A percentile compares a stretch with the other conserved stretches of the same genome.
Evolutionary conservation across 2,888 invertebrate genomes (phyloP).

Genomic region (Clostera curtula): DNA sequence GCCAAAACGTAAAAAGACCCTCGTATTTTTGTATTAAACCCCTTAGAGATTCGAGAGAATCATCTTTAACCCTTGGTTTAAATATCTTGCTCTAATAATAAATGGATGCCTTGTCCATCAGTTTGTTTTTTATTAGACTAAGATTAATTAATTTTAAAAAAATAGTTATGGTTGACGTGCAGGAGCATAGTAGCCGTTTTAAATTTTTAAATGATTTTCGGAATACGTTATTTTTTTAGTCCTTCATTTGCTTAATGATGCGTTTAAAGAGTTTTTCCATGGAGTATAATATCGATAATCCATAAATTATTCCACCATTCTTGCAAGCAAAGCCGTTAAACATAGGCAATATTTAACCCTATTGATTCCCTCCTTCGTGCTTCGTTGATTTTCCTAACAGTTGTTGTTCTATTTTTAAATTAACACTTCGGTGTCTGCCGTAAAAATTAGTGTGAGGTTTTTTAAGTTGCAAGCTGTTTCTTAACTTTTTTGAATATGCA

Average conservation of each 20-base stretch:
- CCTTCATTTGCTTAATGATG: too few relatives aligned
- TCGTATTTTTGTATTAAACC: slow-evolving; percentile 52
- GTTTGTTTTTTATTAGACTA: slow-evolving; percentile 5
- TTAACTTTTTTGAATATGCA: slow-evolving; percentile 15
- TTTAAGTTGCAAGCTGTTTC: slow-evolving; percentile 16
- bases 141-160: not conserved
- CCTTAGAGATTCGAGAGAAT: slow-evolving; percentile 53
- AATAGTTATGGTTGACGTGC: too few relatives aligned
- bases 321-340: slow-evolving; percentile 8
- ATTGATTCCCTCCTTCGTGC: slow-evolving; percentile 46
- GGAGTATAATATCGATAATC: too few relatives aligned
- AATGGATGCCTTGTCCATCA: slow-evolving; percentile 5
- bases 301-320: slow-evolving; percentile 7
- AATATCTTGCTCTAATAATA: slow-evolving; percentile 25
- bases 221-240: too few relatives aligned
- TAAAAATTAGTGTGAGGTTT: slow-evolving; percentile 26
- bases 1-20: slow-evolving; percentile 52
- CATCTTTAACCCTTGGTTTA: slow-evolving; percentile 53
- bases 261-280: too few relatives aligned
- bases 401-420: slow-evolving; percentile 39
- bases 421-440: slow-evolving; percentile 39
- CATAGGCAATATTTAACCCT: slow-evolving; percentile 24
- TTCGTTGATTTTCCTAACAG: slow-evolving; percentile 31
- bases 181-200: too few relatives aligned
- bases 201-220: not conserved